Percentiles rank a stretch among this genome's conserved stretches.
phyloP scores from a whole-genome alignment of 2,797 vertebrate species.

The Sphaeramia orbicularis region DNA sequence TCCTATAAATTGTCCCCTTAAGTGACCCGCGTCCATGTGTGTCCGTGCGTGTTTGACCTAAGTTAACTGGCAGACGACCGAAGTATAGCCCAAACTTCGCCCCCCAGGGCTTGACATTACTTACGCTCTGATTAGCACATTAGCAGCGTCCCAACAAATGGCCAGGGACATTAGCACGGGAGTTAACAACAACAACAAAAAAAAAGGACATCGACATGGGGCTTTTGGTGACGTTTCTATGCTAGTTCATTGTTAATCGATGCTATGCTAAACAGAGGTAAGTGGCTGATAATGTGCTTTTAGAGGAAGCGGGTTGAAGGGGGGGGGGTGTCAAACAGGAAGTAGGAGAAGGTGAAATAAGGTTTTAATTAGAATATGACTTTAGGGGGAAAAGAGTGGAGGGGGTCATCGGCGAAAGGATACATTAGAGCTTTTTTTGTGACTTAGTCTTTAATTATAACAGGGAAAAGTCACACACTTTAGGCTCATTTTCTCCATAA shows the following conservation, averaged over 20 bases:
- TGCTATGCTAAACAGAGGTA: constrained; percentile 59
- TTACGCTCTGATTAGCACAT: constrained; percentile 78
- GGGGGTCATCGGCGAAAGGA: neutral
- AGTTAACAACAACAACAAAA: too few species aligned
- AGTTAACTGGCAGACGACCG: constrained; percentile 30
- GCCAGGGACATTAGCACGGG: constrained; percentile 61
- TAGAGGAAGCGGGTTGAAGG: constrained; percentile 25
- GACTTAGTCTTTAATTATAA: too few species aligned
- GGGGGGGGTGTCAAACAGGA: constrained; percentile 17
- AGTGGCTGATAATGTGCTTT: constrained; percentile 71
- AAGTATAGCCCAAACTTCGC: constrained; percentile 29
- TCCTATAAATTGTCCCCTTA: constrained; percentile 7
- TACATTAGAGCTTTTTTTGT: too few species aligned
- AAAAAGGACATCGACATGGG: constrained; percentile 56
- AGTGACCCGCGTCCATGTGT: constrained; percentile 15
- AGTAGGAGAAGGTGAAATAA: constrained; percentile 8
- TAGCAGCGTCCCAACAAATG: constrained; percentile 61
- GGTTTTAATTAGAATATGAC: constrained; percentile 1
- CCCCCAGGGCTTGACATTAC: constrained; percentile 58
- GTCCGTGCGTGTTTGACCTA: constrained; percentile 17
- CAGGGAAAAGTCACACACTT: too few species aligned
- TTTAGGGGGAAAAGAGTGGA: neutral
- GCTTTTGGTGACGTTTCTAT: constrained; percentile 57
- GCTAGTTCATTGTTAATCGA: constrained; percentile 65
- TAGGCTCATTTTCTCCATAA: too few species aligned